A percentile compares a stretch with the other conserved stretches of the same genome.
These are phyloP conservation scores for Xenotilapia leptura DNA, from an alignment of 2,113 vertebrate species.

Conservation along the genomic window DNA sequence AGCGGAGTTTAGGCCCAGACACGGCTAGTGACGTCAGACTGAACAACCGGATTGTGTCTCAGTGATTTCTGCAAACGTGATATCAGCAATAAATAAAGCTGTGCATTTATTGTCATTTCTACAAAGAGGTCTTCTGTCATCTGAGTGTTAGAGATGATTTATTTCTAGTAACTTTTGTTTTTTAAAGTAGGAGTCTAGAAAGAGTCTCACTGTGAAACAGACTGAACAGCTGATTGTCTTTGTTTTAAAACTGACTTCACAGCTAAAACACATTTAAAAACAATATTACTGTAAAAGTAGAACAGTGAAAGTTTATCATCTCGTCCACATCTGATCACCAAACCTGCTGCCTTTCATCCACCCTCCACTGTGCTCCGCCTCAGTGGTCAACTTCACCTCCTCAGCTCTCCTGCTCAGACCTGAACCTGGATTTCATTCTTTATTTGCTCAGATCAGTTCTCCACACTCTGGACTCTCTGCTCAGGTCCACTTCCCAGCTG, in stretches of 20 bases:
- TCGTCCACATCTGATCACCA: not conserved
- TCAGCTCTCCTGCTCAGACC: not conserved
- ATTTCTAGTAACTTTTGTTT: not conserved
- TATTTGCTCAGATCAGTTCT: not conserved
- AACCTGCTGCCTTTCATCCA: not conserved
- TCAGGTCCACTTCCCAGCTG: not conserved
- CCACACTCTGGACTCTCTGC: not conserved
- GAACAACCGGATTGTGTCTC: not conserved
- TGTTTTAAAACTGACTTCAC: not conserved
- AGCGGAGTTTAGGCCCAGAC: too few species aligned
- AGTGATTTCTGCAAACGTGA: rapidly evolving
- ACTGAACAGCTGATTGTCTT: not conserved
- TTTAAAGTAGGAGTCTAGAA: rapidly evolving
- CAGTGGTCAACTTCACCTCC: not conserved
- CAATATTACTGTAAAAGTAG: not conserved
- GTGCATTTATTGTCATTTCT: not conserved
- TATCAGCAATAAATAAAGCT: not conserved
- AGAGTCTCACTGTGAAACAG: not conserved
- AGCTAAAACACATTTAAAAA: not conserved
- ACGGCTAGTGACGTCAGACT: too few species aligned
- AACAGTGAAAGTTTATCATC: not conserved
- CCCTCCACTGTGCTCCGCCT: not conserved
- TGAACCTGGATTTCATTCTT: not conserved
- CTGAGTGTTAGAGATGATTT: not conserved
- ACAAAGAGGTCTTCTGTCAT: not conserved